phyloP scores from a whole-genome alignment of 1,140 invertebrate genomes.

The Lethrus apterus region DNA sequence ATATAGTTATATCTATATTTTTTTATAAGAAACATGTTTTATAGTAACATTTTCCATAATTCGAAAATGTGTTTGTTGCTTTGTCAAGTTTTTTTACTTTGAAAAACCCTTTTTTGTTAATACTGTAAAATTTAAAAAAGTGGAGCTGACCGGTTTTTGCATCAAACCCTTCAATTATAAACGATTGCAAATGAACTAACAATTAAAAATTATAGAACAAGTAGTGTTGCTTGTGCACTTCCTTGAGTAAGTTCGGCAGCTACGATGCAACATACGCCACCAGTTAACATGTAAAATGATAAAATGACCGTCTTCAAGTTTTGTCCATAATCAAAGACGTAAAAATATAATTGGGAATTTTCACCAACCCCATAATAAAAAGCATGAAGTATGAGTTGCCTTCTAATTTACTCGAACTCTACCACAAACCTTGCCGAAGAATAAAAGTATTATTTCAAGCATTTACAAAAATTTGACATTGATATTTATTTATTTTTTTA shows the following conservation, averaged over 20 bases:
- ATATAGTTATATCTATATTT: no score
- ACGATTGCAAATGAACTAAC: conserved; percentile 80
- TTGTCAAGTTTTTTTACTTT: no score
- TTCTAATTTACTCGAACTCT: conserved; percentile 68
- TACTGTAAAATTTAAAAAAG: no score
- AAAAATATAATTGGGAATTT: conserved; percentile 72
- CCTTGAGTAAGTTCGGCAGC: conserved; percentile 57
- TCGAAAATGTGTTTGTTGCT: no score
- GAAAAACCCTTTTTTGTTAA: no score
- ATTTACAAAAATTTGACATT: no score
- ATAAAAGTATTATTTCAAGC: no score
- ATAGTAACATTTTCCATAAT: no score
- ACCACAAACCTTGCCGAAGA: conserved; percentile 73
- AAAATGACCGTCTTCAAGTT: conserved; percentile 61
- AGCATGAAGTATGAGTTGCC: conserved; percentile 81
- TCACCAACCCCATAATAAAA: conserved; percentile 72
- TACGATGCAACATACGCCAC: conserved; percentile 61
- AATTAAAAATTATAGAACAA: conserved; percentile 75
- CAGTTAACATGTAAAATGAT: conserved; percentile 64
- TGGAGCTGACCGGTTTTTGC: conserved; percentile 85
- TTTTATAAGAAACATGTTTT: no score
- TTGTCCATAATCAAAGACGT: conserved; percentile 64
- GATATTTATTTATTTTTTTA: no score
- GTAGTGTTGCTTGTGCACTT: conserved; percentile 44
- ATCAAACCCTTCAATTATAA: no score